These are phyloP conservation scores for Norana najaformis DNA, from an alignment of 2,888 invertebrate species.

Conservation along the genomic window DNA sequence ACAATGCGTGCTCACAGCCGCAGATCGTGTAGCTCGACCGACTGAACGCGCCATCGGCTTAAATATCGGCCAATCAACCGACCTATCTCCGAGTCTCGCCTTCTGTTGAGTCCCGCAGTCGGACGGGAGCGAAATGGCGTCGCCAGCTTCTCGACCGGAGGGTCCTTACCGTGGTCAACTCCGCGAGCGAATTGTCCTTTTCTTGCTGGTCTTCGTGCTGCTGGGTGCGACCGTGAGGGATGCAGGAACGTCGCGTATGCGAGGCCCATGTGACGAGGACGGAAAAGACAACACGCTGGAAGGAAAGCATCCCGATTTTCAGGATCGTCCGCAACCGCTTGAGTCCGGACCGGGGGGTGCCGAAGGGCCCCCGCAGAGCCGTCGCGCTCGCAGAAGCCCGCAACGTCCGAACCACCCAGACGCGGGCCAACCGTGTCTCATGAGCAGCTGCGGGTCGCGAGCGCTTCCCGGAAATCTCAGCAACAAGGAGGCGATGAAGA, in stretches of 20 bases:
- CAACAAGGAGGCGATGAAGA: not conserved
- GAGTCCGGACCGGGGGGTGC: not conserved
- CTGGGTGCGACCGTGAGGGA: not conserved
- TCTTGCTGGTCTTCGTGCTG: not conserved
- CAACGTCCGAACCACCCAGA: not conserved
- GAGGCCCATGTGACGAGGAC: not conserved
- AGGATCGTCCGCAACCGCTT: no score
- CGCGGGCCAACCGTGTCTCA: not conserved
- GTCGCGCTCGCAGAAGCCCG: not conserved
- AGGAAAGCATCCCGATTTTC: not conserved
- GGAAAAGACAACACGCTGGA: no score
- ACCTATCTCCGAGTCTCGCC: not conserved
- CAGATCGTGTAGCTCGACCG: not conserved
- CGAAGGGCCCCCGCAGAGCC: not conserved
- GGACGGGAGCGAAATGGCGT: not conserved
- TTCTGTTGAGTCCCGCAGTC: not conserved
- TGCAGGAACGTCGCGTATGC: not conserved
- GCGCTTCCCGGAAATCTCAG: not conserved
- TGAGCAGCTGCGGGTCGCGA: not conserved
- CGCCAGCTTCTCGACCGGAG: not conserved
- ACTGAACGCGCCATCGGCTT: not conserved
- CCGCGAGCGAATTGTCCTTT: not conserved
- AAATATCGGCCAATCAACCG: not conserved
- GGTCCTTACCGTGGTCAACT: not conserved
- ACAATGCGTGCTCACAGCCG: not conserved